phyloP scores from a whole-genome alignment of 1,140 invertebrate genomes.

The Meteorus sp. region DNA sequence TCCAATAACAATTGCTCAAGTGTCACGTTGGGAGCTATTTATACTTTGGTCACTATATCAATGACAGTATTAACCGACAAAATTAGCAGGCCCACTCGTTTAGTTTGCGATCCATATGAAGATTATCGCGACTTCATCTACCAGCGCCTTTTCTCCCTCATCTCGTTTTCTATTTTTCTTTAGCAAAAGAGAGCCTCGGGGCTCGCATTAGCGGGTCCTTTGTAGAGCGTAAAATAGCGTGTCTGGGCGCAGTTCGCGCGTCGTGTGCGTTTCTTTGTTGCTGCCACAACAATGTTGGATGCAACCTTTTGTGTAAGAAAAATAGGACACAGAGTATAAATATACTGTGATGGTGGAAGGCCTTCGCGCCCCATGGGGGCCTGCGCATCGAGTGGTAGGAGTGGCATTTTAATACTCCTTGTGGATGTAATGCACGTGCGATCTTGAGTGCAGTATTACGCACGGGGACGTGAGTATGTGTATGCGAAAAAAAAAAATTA shows the following conservation, averaged over 20 bases:
- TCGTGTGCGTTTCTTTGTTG: constrained; percentile 30
- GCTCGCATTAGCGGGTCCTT: constrained; percentile 27
- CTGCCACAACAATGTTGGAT: constrained; percentile 28
- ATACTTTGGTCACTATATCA: not conserved
- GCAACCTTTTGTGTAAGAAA: constrained; percentile 30
- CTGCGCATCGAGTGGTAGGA: not conserved
- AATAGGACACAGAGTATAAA: constrained; percentile 29
- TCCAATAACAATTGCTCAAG: not conserved
- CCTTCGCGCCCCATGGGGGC: not conserved
- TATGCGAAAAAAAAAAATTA: no score
- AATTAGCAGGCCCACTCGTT: not conserved
- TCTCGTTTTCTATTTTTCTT: not conserved
- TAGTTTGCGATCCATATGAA: not conserved
- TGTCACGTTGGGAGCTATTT: not conserved
- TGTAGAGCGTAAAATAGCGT: constrained; percentile 31
- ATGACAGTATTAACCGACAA: not conserved
- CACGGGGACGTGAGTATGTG: not conserved
- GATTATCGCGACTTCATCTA: not conserved
- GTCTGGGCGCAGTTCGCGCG: constrained; percentile 27
- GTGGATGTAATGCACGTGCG: constrained; percentile 32
- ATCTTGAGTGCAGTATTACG: constrained; percentile 23
- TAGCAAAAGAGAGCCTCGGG: not conserved
- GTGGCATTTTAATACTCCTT: constrained; percentile 32
- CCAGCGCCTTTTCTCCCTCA: not conserved
- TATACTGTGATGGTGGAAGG: constrained; percentile 10